These are phyloP conservation scores for Oegoconia quadripuncta DNA, from an alignment of 2,888 invertebrate genomes.

Conservation along the genomic window DNA sequence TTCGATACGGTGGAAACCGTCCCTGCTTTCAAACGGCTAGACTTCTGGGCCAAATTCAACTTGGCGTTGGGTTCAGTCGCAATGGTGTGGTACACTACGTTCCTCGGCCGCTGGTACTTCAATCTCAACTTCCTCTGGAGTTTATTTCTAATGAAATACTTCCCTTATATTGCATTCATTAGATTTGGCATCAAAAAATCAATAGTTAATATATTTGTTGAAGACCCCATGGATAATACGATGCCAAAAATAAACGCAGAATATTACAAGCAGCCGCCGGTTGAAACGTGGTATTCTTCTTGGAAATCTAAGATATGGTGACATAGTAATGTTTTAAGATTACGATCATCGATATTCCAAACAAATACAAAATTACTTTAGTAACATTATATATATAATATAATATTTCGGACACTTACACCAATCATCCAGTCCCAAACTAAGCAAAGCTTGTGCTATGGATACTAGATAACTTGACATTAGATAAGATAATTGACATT, in stretches of 20 bases:
- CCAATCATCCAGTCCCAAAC: too few species aligned
- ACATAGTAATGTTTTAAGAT: constrained; percentile 2
- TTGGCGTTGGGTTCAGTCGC: constrained; percentile 34
- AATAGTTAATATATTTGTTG: constrained; percentile 77
- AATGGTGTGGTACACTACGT: constrained; percentile 53
- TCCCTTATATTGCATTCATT: constrained; percentile 84
- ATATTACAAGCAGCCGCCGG: constrained; percentile 33
- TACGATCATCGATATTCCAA: too few species aligned
- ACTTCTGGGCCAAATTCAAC: constrained; percentile 42
- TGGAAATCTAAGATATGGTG: constrained; percentile 42
- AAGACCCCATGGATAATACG: constrained; percentile 52
- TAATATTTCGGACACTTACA: too few species aligned
- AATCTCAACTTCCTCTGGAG: constrained; percentile 80
- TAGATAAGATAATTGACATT: too few species aligned
- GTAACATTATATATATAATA: too few species aligned
- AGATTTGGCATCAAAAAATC: constrained; percentile 81
- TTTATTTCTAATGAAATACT: constrained; percentile 81
- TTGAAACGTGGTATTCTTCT: constrained; percentile 42
- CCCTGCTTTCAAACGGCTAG: constrained; percentile 61
- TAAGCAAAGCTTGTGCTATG: too few species aligned
- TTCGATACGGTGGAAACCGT: constrained; percentile 58
- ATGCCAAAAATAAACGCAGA: constrained; percentile 53
- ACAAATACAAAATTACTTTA: too few species aligned
- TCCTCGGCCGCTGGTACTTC: constrained; percentile 78
- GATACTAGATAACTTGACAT: too few species aligned